Evolutionary conservation across 2,888 invertebrate genomes (phyloP).

Genomic region (Neelides folsomi): DNA sequence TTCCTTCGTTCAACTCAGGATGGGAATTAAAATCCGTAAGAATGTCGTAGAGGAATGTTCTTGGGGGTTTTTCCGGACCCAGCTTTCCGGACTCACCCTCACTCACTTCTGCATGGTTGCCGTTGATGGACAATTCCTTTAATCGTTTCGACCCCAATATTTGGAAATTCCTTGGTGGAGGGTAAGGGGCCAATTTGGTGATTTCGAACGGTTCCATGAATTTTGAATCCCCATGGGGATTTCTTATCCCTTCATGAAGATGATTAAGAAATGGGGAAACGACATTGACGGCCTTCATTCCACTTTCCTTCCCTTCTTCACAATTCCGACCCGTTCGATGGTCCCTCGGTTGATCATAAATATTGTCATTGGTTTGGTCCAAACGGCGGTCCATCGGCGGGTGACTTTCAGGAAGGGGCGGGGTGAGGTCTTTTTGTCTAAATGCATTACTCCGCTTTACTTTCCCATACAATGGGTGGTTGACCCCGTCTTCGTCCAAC

Average conservation of each 20-base stretch:
- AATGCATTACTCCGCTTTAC: constrained; percentile 32
- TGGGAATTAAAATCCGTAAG: constrained; percentile 11
- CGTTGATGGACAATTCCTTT: constrained; percentile 1
- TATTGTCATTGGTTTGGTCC: constrained; percentile 14
- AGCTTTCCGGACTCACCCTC: constrained; percentile 1
- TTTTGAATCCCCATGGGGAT: background rate
- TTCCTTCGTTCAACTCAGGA: no score
- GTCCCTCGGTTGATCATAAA: background rate
- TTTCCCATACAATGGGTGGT: constrained; percentile 23
- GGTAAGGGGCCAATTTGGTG: background rate
- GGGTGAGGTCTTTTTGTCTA: constrained; percentile 25
- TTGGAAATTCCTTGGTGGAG: constrained; percentile 5
- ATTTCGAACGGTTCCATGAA: background rate
- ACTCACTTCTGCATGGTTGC: background rate
- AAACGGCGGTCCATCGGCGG: constrained; percentile 26
- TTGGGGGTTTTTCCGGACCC: constrained; percentile 56
- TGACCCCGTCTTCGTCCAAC: constrained; percentile 11
- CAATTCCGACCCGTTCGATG: background rate
- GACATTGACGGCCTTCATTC: constrained; percentile 21
- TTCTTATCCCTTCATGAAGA: no score
- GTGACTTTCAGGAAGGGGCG: constrained; percentile 14
- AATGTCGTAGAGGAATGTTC: constrained; percentile 42
- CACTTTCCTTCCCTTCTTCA: background rate
- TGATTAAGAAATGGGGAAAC: constrained; percentile 31
- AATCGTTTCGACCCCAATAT: constrained; percentile 6